Evolutionary conservation across 2,113 vertebrate species (phyloP).

Genomic region (Xerus inauris): DNA sequence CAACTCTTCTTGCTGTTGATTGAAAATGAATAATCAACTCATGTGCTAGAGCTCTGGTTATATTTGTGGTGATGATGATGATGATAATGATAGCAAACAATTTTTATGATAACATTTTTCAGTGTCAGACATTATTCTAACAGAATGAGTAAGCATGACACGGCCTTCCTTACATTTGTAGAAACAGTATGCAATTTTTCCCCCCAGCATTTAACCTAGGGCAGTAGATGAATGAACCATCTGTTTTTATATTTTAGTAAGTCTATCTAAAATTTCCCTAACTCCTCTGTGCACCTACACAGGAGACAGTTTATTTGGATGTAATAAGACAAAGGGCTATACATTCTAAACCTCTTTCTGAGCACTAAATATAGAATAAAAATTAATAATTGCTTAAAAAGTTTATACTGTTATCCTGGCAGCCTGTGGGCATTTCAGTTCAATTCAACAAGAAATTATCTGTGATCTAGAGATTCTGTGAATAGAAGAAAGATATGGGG

Average conservation of each 20-base stretch:
- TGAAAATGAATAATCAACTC: constrained; percentile 35
- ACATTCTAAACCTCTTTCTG: background rate
- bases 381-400: constrained; percentile 4
- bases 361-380: background rate
- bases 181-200: background rate
- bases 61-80: background rate
- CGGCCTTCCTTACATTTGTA: background rate
- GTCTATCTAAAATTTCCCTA: background rate
- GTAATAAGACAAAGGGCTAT: background rate
- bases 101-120: background rate
- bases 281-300: background rate
- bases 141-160: background rate
- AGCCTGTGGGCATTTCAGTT: background rate
- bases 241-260: background rate
- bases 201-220: background rate
- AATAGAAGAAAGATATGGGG: background rate
- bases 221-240: background rate
- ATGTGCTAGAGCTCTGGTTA: background rate
- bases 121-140: background rate
- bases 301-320: background rate
- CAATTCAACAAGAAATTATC: constrained; percentile 19
- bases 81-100: background rate
- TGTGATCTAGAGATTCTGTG: background rate
- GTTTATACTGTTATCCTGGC: background rate
- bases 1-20: background rate